Evolutionary conservation across 1,140 invertebrate species (phyloP).

Genomic region (Solenopsis invicta): DNA sequence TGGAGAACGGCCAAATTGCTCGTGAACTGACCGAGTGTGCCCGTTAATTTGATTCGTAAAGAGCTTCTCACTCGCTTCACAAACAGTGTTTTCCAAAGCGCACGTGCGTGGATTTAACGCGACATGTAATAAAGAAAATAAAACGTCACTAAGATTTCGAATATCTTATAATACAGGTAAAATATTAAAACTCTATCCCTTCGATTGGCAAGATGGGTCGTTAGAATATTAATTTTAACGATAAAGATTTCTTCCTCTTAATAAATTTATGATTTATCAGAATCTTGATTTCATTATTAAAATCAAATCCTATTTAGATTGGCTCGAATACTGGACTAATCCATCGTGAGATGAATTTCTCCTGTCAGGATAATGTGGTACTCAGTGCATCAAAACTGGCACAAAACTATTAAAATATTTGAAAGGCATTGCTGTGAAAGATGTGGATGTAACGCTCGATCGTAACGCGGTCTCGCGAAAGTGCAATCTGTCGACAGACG

Average conservation of each 20-base stretch:
- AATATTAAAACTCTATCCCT: not conserved
- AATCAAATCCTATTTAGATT: conserved; percentile 15
- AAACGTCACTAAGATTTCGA: not conserved
- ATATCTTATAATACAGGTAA: conserved; percentile 8
- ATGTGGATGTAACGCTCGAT: not conserved
- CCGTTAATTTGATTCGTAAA: conserved; percentile 40
- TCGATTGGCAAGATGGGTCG: not conserved
- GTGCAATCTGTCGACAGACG: not conserved
- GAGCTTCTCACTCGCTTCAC: conserved; percentile 4
- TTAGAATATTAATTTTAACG: conserved; percentile 17
- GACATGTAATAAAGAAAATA: conserved; percentile 12
- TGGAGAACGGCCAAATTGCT: conserved; percentile 51
- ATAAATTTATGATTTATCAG: not conserved
- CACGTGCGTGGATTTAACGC: not conserved
- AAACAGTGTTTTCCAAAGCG: not conserved
- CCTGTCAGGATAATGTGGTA: not conserved
- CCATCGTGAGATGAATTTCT: not conserved
- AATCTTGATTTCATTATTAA: conserved; percentile 4
- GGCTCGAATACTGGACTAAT: not conserved
- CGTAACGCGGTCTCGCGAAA: conserved; percentile 1
- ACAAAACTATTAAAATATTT: not conserved
- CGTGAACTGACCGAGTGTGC: conserved; percentile 13
- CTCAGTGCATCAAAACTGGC: not conserved
- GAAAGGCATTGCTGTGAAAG: not conserved
- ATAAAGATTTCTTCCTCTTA: not conserved